A percentile compares a stretch with the other conserved stretches of the same genome.
Conservation (phyloP, 2,888 invertebrate genomes). For the Coleophora flavipennella region DNA sequence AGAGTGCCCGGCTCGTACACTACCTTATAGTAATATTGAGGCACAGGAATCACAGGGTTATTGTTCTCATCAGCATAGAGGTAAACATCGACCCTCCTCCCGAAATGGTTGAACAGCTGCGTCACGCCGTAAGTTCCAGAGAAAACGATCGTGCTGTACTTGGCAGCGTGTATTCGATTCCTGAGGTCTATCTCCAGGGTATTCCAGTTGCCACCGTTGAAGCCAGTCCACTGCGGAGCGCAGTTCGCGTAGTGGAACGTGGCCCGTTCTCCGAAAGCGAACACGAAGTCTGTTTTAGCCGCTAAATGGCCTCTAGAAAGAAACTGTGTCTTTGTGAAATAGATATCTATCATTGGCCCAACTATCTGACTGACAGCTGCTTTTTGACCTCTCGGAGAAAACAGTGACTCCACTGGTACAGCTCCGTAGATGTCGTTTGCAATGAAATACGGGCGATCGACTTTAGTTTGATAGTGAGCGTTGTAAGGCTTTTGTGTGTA, state of each 20-base stretch:
- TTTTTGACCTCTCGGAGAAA: slow-evolving; percentile 41
- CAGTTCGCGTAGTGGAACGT: slow-evolving; percentile 79
- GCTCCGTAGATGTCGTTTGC: slow-evolving; percentile 33
- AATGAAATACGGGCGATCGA: slow-evolving; percentile 46
- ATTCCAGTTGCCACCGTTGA: slow-evolving; percentile 76
- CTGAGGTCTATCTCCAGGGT: slow-evolving; percentile 62
- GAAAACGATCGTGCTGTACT: slow-evolving; percentile 57
- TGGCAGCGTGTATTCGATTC: slow-evolving; percentile 38
- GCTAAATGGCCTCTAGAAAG: slow-evolving; percentile 76
- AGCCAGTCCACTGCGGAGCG: slow-evolving; percentile 78
- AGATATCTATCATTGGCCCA: slow-evolving; percentile 36
- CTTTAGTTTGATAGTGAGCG: slow-evolving; percentile 46
- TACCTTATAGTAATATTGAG: slow-evolving; percentile 64
- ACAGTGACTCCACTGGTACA: slow-evolving; percentile 39
- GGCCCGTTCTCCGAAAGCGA: slow-evolving; percentile 71
- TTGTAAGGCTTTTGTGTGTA: slow-evolving; percentile 59
- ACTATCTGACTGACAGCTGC: slow-evolving; percentile 37
- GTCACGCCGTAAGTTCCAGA: slow-evolving; percentile 75
- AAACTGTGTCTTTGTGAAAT: slow-evolving; percentile 47
- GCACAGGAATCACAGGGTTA: slow-evolving; percentile 56
- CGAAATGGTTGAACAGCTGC: slow-evolving; percentile 56
- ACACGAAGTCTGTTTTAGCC: slow-evolving; percentile 77
- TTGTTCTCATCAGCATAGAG: slow-evolving; percentile 46
- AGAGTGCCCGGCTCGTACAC: slow-evolving; percentile 64
- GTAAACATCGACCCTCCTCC: slow-evolving; percentile 43